Evolutionary conservation across 1,140 invertebrate species (phyloP).

Genomic region (Procambarus clarkii): DNA sequence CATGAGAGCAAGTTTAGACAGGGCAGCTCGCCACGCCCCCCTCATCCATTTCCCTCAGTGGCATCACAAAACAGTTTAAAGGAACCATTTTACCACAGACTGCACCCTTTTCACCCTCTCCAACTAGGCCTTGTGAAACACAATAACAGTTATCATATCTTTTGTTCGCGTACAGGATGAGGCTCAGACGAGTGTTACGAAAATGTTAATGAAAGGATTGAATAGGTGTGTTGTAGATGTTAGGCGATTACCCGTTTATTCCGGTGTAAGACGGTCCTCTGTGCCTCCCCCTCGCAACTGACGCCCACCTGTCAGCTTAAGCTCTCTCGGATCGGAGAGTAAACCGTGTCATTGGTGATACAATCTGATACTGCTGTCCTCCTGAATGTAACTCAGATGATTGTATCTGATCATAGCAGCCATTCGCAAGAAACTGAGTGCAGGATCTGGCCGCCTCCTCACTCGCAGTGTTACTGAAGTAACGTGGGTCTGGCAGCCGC

Average conservation of each 20-base stretch:
- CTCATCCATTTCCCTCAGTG: not conserved
- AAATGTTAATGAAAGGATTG: slow-evolving; percentile 32
- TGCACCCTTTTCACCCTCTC: too few species aligned
- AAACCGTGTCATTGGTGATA: slow-evolving; percentile 51
- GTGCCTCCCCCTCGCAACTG: not conserved
- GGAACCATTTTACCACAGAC: too few species aligned
- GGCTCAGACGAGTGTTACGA: slow-evolving; percentile 10
- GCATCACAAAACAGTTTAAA: too few species aligned
- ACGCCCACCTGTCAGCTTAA: slow-evolving; percentile 48
- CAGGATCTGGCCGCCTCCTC: not conserved
- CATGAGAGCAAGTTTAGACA: slow-evolving; percentile 22
- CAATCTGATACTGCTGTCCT: slow-evolving; percentile 34
- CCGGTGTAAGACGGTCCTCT: too few species aligned
- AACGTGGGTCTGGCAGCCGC: too few species aligned
- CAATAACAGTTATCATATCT: not conserved
- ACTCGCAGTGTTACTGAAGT: too few species aligned
- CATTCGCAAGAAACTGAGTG: slow-evolving; percentile 38
- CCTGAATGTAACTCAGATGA: slow-evolving; percentile 56
- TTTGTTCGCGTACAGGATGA: slow-evolving; percentile 28
- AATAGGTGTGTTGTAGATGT: not conserved
- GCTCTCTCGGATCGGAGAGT: slow-evolving; percentile 43
- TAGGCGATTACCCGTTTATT: too few species aligned
- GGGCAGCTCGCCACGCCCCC: not conserved
- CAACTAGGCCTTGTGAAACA: not conserved
- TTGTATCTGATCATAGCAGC: slow-evolving; percentile 35